These are phyloP conservation scores for Dryomyza anilis DNA, from an alignment of 2,888 invertebrate genomes.

Conservation along the genomic window DNA sequence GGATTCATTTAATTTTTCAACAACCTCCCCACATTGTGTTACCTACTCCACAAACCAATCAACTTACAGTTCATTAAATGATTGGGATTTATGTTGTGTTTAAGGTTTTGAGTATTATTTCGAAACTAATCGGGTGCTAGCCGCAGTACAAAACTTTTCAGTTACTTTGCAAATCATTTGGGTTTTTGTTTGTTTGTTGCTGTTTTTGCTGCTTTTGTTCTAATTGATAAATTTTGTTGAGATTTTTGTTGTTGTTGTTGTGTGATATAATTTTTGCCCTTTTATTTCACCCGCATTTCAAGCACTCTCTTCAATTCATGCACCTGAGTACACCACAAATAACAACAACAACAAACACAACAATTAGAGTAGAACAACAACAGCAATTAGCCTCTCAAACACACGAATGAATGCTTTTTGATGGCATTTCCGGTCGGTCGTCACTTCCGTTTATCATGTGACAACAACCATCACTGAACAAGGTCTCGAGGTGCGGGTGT, in stretches of 20 bases:
- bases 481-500: too few relatives aligned
- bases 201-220: not conserved
- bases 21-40: too few relatives aligned
- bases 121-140: too few relatives aligned
- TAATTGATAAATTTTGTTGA: too few relatives aligned
- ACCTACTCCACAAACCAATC: too few relatives aligned
- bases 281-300: not conserved
- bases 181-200: not conserved
- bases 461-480: not conserved
- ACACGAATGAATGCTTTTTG: slow-evolving; percentile 11
- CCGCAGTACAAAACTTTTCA: too few relatives aligned
- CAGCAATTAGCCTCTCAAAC: slow-evolving; percentile 6
- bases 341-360: not conserved
- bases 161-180: too few relatives aligned
- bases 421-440: slow-evolving; percentile 9
- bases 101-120: too few relatives aligned
- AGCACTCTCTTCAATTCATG: not conserved
- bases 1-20: too few relatives aligned
- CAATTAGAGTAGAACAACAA: not conserved
- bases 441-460: slow-evolving; percentile 5
- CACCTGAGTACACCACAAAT: not conserved
- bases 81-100: too few relatives aligned
- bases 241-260: not conserved
- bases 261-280: not conserved
- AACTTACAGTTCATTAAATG: too few relatives aligned